Evolutionary conservation across 2,888 invertebrate species (phyloP).

Genomic region (Spodoptera exigua): DNA sequence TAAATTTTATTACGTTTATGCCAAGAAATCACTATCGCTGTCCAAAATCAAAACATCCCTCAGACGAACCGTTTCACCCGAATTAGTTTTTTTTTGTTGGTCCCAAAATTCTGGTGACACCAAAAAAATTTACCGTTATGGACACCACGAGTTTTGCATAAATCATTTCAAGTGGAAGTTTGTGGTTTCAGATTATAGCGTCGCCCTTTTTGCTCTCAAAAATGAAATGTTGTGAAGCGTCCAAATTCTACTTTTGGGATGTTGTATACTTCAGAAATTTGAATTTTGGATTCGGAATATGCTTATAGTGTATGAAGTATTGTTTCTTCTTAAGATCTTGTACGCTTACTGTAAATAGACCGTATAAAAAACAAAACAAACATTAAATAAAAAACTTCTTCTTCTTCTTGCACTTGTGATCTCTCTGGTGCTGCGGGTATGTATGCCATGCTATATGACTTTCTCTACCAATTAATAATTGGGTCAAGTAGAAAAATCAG

Average conservation of each 20-base stretch:
- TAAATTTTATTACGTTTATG: slow-evolving; percentile 41
- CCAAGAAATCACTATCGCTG: slow-evolving; percentile 48
- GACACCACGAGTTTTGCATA: slow-evolving; percentile 80
- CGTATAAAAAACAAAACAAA: no score
- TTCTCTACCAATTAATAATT: no score
- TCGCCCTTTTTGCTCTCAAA: slow-evolving; percentile 53
- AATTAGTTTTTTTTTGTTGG: slow-evolving; percentile 65
- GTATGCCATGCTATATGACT: no score
- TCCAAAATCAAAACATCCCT: slow-evolving; percentile 61
- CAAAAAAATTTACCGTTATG: slow-evolving; percentile 81
- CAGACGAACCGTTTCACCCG: slow-evolving; percentile 57
- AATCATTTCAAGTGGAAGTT: slow-evolving; percentile 81
- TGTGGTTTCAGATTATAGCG: slow-evolving; percentile 60
- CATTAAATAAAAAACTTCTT: no score
- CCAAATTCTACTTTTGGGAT: slow-evolving; percentile 28
- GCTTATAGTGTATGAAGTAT: no score
- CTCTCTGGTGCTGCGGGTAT: no score
- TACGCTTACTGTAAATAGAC: no score
- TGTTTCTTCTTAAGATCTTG: no score
- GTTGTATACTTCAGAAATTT: slow-evolving; percentile 11
- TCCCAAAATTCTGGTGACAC: slow-evolving; percentile 56
- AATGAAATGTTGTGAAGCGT: slow-evolving; percentile 34
- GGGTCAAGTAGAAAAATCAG: no score
- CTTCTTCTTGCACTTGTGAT: no score
- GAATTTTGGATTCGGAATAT: slow-evolving; percentile 6